Evolutionary conservation across 2,888 invertebrate genomes (phyloP), one percentile per base, ranked within the genome.

Genomic region (Strigamia maritima): DNA sequence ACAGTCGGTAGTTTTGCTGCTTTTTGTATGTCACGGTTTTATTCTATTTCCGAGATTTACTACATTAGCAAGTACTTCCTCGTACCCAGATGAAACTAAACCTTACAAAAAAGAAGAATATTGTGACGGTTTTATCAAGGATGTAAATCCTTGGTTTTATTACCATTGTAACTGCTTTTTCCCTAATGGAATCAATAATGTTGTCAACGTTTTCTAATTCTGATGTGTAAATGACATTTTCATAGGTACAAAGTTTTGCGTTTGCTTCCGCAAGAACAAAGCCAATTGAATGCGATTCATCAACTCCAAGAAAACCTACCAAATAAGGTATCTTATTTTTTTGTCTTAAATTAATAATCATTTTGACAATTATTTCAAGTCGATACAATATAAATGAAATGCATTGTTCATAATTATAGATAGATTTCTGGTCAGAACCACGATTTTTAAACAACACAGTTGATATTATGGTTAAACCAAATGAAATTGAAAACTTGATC

Each of bases 341-440:
- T 8, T 70, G 24, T 24, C 16, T 7, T 60, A 22, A 60, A 60
- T 16, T 44, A 60, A 22, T 24, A 60, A 60, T n/a, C n/a, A n/a
- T 19, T 22, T 60, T 60, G 44, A 16, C 0, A 44, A 44, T 12
- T 14, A 44, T 44, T 14, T n/a, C n/a, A n/a, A n/a, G n/a, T n/a
- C n/a, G n/a, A n/a, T n/a, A n/a, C n/a, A n/a, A n/a, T n/a, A n/a
- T n/a, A n/a, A n/a, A 44, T 44, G 44, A 16, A 16, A 7, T 44
- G 44, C n/a, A n/a, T 10, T n/a, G 14, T 44, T 3, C 4, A 16
- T 65, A n/a, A 24, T 65, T 70, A 1, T 16, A 75, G 76, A 12
- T 75, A 12, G 35, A 75, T 24, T 35, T 75, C 16, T 75, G 76
- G 76, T 75, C 76, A 14, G 76, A 75, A n/a, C 76, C 76, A 12